phyloP scores from a whole-genome alignment of 2,888 invertebrate species.

The Tanypteryx hageni region DNA sequence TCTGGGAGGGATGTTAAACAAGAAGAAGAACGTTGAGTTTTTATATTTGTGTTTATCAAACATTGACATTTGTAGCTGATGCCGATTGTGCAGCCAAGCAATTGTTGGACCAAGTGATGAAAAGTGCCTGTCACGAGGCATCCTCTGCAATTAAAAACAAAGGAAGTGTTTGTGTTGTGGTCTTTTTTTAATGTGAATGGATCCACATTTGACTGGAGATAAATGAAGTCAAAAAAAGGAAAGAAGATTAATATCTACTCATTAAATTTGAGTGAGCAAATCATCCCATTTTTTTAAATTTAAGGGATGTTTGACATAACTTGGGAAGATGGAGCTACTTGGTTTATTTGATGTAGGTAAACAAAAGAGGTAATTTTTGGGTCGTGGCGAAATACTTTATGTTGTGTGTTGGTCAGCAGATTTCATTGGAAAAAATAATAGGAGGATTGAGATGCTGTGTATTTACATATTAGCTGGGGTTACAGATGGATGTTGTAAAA shows the following conservation, averaged over 20 bases:
- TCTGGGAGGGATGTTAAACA: slow-evolving; percentile 28
- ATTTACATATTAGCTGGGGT: slow-evolving; percentile 23
- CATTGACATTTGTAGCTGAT: too few relatives aligned
- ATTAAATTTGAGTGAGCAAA: background rate
- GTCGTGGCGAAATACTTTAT: background rate
- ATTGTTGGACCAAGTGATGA: background rate
- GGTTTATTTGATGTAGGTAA: background rate
- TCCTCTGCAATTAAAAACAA: background rate
- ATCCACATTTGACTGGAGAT: background rate
- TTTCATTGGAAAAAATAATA: background rate
- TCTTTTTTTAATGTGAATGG: background rate
- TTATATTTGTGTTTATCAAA: too few relatives aligned
- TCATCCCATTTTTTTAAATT: background rate
- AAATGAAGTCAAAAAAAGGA: background rate
- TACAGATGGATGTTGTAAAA: background rate
- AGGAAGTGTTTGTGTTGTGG: background rate
- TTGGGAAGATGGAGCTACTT: background rate
- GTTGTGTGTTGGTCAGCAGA: slow-evolving; percentile 24
- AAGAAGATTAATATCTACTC: background rate
- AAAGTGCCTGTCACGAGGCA: slow-evolving; percentile 38
- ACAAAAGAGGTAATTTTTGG: background rate
- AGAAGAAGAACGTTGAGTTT: background rate
- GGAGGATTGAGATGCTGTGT: background rate
- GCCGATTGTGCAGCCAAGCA: background rate
- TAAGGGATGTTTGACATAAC: background rate